phyloP scores from a whole-genome alignment of 2,888 invertebrate genomes.

The Apodemia mormo region DNA sequence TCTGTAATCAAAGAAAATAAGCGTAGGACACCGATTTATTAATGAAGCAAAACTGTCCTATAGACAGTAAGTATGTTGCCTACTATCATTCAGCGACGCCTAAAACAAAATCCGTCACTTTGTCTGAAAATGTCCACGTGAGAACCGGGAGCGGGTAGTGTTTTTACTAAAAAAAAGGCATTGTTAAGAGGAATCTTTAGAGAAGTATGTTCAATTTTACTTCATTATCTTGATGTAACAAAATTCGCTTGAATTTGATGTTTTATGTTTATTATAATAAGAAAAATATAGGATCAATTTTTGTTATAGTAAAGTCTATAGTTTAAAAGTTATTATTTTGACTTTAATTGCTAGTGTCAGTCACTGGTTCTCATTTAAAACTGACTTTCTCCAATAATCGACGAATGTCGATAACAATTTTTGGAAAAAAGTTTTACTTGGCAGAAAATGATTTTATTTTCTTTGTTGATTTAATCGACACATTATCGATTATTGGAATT shows the following conservation, averaged over 20 bases:
- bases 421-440: too few species aligned
- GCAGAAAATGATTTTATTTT: too few species aligned
- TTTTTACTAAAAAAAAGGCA: conserved; percentile 4
- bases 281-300: not conserved
- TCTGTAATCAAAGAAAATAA: too few species aligned
- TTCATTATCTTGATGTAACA: not conserved
- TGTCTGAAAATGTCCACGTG: conserved; percentile 16
- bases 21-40: conserved; percentile 17
- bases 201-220: conserved; percentile 1
- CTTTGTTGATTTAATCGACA: too few species aligned
- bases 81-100: conserved; percentile 13
- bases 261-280: too few species aligned
- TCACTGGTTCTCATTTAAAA: too few species aligned
- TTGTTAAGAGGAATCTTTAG: conserved; percentile 12
- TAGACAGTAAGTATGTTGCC: conserved; percentile 14
- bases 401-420: too few species aligned
- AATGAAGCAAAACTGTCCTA: conserved; percentile 17
- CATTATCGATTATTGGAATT: too few species aligned
- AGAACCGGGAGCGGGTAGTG: conserved; percentile 15
- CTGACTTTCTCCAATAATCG: too few species aligned
- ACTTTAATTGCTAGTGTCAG: too few species aligned
- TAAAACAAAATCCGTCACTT: conserved; percentile 14
- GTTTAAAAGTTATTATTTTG: too few species aligned
- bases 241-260: not conserved
- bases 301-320: not conserved